These are phyloP conservation scores for Lasaia peninsularis DNA, from an alignment of 1,140 invertebrate genomes.

Conservation along the genomic window DNA sequence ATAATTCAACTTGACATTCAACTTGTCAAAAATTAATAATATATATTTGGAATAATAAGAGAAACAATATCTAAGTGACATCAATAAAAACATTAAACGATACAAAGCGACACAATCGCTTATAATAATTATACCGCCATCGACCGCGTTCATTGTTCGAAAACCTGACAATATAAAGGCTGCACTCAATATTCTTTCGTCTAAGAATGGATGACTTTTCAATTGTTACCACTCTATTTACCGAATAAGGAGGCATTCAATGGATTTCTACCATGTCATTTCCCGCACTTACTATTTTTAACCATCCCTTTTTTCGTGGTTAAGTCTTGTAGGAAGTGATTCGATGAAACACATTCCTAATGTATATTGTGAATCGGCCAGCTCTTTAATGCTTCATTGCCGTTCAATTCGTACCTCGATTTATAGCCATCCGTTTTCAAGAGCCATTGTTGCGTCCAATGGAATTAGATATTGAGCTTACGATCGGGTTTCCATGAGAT, in stretches of 20 bases:
- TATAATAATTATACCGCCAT: constrained; percentile 41
- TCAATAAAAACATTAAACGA: constrained; percentile 41
- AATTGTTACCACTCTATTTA: constrained; percentile 68
- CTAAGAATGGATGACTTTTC: constrained; percentile 69
- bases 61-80: neutral
- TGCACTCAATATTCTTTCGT: constrained; percentile 46
- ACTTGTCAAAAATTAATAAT: too few relatives aligned
- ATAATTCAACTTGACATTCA: too few relatives aligned
- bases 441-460: constrained; percentile 55
- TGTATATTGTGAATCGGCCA: constrained; percentile 62
- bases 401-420: constrained; percentile 58
- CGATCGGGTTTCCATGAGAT: constrained; percentile 42
- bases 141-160: constrained; percentile 35
- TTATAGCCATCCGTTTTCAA: constrained; percentile 64
- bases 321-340: constrained; percentile 62
- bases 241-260: constrained; percentile 47
- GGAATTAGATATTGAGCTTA: constrained; percentile 50
- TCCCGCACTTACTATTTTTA: constrained; percentile 68
- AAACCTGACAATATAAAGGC: constrained; percentile 45
- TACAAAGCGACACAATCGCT: constrained; percentile 36
- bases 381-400: constrained; percentile 65
- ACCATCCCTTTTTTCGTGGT: constrained; percentile 43
- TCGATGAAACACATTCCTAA: constrained; percentile 71
- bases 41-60: too few relatives aligned
- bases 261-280: constrained; percentile 66